Evolutionary conservation across 1,140 invertebrate genomes (phyloP).

Genomic region (Drosophila equinoxialis): DNA sequence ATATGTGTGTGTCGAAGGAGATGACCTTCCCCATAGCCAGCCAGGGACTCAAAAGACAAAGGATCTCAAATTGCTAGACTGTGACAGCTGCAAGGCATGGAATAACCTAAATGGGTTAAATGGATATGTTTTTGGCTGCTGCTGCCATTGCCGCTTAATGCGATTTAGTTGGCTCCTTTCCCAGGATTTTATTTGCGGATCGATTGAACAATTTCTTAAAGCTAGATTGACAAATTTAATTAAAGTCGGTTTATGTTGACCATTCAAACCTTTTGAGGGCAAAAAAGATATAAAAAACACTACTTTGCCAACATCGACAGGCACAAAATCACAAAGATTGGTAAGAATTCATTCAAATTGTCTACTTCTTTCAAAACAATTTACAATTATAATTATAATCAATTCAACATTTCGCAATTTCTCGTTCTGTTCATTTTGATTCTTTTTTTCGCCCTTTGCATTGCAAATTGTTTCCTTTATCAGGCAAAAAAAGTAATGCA

Average conservation of each 20-base stretch:
- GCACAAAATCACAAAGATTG: slow-evolving; percentile 26
- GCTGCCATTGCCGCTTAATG: slow-evolving; percentile 40
- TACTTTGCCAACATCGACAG: not conserved
- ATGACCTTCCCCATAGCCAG: slow-evolving; percentile 66
- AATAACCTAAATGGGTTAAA: slow-evolving; percentile 80
- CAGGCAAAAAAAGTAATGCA: slow-evolving; percentile 51
- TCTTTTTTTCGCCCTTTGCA: slow-evolving; percentile 40
- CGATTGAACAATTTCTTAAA: not conserved
- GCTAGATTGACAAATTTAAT: slow-evolving; percentile 3
- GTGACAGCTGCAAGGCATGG: slow-evolving; percentile 77
- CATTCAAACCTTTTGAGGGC: slow-evolving; percentile 5
- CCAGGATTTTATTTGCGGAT: slow-evolving; percentile 22
- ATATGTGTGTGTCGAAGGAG: slow-evolving; percentile 27
- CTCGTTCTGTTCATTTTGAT: not conserved
- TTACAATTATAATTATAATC: slow-evolving; percentile 80
- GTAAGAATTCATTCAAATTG: slow-evolving; percentile 24
- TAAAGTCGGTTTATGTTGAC: not conserved
- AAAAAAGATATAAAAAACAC: slow-evolving; percentile 25
- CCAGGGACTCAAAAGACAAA: slow-evolving; percentile 57
- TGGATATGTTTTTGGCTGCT: slow-evolving; percentile 60
- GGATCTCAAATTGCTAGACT: slow-evolving; percentile 76
- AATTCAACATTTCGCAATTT: slow-evolving; percentile 57
- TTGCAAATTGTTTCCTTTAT: slow-evolving; percentile 67
- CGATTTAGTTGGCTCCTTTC: slow-evolving; percentile 49
- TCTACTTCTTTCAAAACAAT: slow-evolving; percentile 59